Evolutionary conservation across 2,113 vertebrate genomes (phyloP), one percentile per base, ranked within the genome.

Genomic region (Platichthys stellatus): DNA sequence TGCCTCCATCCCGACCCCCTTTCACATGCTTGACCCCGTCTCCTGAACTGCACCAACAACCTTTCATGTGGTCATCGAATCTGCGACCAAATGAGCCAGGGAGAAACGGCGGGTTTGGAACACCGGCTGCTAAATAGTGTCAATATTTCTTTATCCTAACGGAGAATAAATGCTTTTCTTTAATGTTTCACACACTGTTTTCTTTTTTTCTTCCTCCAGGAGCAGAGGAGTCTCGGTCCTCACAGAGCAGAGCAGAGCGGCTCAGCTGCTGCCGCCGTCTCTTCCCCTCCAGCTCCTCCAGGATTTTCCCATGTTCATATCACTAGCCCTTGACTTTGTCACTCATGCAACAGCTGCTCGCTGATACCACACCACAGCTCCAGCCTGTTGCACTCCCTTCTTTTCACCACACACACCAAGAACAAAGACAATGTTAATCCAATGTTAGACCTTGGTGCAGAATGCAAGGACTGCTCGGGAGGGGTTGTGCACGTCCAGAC

Each of bases 291-390:
- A 90, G 81, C 86, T 87, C 76, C 86, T 88, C 83, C 89, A 89
- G 87, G 89, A 93, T 94, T 95, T 96, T 96, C 95, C 93, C 95
- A 95, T 95, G 94, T 94, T 95, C 94, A 84, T 94, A 95, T 95
- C 95, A 85, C 78, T 82, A 94, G 93, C 93, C 91, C 94, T 96
- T 92, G 94, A 94, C 90, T 95, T 96, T 94, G 95, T 95, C 95
- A 96, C 94, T 96, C 94, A 92, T 87, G 86, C 92, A 96, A 95
- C 95, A 97, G 95, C 95, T 97, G 95, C 92, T 80, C 67, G 90
- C 93, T 96, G 95, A 95, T 96, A 95, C 83, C 86, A 93, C 90
- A 90, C 80, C 88, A 92, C 87, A 91, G 87, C 83, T 92, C 79
- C 79, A 86, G 83, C 86, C 89, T 77, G 88, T 74, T 83, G 64